Evolutionary conservation across 1,140 invertebrate genomes (phyloP), one percentile per base, ranked within the genome.

Genomic region (Orchesella cincta): DNA sequence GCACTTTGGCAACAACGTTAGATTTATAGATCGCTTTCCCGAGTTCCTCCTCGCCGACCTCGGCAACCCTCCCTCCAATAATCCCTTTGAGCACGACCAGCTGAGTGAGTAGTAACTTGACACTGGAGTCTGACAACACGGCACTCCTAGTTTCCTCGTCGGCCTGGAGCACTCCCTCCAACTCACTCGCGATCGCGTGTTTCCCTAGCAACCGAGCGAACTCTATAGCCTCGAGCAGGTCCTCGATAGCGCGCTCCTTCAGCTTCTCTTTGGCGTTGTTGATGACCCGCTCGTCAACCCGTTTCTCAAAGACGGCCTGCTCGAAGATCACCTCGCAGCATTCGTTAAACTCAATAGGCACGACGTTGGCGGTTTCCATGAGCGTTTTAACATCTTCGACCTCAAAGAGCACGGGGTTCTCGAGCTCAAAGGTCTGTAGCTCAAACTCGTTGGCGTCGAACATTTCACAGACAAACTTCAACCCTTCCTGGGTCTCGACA

Each of bases 401-500:
- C 18, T 14, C 29, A 29, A 73, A 73, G 34, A 28, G 16, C 79
- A 81, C 12, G 80, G 81, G 36, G 81, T 81, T 33, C 28, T 67
- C 62, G 8, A 29, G 31, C 62, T 67, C 62, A 31, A 67, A 67
- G 3, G 62, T 67, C 62, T 67, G 62, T 12, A 67, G 62, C 31
- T 67, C 62, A 67, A 35, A 92, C 75, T 91, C 89, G n/a, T 87
- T 87, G 2, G 90, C 91, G 73, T 91, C 89, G 74, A 92, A 86
- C 1, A 90, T 91, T 35, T 91, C 91, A 23, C 90, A 91, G 28
- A 92, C 89, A 82, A 92, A 92, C 82, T 91, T 91, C 0, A 88
- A 86, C 31, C 91, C 91, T 46, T 86, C 87, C 79, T 88, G 87
- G 0, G 91, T 91, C 78, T 92, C 90, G 1, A 92, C 89, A 73